Conservation (phyloP, 2,797 vertebrate species). For the Agapornis canus region DNA sequence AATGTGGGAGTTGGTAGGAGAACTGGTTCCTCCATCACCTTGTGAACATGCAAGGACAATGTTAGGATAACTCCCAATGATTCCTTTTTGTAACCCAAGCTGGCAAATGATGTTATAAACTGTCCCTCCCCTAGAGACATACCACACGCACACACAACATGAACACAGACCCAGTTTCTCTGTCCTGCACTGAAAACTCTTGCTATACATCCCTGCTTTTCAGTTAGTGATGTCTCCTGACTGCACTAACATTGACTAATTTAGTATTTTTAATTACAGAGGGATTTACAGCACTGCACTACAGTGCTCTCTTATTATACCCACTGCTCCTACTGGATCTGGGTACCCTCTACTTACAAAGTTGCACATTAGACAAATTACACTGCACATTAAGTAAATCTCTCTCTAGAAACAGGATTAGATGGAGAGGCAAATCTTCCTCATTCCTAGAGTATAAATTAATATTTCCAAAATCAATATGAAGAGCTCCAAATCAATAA, state of each 20-base stretch:
- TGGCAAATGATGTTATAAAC: not conserved
- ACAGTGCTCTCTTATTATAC: slow-evolving; percentile 19
- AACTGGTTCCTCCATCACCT: not conserved
- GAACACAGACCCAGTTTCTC: not conserved
- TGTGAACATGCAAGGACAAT: not conserved
- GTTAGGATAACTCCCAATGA: not conserved
- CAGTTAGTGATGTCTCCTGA: not conserved
- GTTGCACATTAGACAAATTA: slow-evolving; percentile 67
- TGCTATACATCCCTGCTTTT: not conserved
- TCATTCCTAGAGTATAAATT: slow-evolving; percentile 46
- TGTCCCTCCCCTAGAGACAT: not conserved
- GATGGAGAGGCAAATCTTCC: slow-evolving; percentile 45
- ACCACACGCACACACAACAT: not conserved
- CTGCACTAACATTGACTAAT: slow-evolving; percentile 22
- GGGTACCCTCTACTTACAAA: slow-evolving; percentile 14
- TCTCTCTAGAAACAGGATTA: slow-evolving; percentile 64
- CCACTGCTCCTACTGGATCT: slow-evolving; percentile 15
- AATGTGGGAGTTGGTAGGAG: not conserved
- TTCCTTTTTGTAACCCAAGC: not conserved
- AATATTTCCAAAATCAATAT: slow-evolving; percentile 41
- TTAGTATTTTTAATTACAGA: slow-evolving; percentile 57
- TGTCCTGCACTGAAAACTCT: not conserved
- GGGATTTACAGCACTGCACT: slow-evolving; percentile 41
- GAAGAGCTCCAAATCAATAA: not conserved
- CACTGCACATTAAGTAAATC: slow-evolving; percentile 59